A percentile compares a stretch with the other conserved stretches of the same genome.
phyloP scores from a whole-genome alignment of 2,797 vertebrate species.

The Schizopygopsis malacanthus region DNA sequence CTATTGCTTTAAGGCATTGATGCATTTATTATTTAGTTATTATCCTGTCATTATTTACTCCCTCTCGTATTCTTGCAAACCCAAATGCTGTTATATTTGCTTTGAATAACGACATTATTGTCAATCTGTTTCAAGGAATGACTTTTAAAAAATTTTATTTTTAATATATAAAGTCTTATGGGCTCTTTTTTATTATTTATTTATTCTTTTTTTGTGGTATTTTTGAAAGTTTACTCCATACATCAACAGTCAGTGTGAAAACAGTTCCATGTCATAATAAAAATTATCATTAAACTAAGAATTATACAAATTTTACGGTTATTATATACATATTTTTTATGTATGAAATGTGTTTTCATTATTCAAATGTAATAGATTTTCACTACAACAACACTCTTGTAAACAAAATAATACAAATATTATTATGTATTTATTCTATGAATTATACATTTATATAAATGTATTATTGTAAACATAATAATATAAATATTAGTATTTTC shows the following conservation, averaged over 20 bases:
- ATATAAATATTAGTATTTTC: not conserved
- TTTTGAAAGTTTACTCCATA: not conserved
- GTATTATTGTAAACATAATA: not conserved
- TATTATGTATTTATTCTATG: no score
- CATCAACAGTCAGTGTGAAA: no score
- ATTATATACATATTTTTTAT: not conserved
- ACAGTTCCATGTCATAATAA: no score
- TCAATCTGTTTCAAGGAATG: not conserved
- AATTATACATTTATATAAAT: no score
- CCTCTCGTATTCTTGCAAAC: not conserved
- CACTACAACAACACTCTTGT: not conserved
- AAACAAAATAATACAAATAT: not conserved
- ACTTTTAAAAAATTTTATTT: not conserved
- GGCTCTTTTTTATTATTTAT: not conserved
- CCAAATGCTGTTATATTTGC: not conserved
- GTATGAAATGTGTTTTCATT: not conserved
- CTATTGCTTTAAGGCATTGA: not conserved
- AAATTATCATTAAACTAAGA: not conserved
- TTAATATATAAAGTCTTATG: not conserved
- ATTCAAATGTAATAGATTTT: not conserved
- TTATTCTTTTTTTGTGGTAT: not conserved
- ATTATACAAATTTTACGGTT: not conserved
- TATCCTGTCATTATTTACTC: not conserved
- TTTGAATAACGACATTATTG: not conserved
- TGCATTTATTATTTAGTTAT: no score